Evolutionary conservation across 2,888 invertebrate species (phyloP).

Genomic region (Gandaritis pyraliata): DNA sequence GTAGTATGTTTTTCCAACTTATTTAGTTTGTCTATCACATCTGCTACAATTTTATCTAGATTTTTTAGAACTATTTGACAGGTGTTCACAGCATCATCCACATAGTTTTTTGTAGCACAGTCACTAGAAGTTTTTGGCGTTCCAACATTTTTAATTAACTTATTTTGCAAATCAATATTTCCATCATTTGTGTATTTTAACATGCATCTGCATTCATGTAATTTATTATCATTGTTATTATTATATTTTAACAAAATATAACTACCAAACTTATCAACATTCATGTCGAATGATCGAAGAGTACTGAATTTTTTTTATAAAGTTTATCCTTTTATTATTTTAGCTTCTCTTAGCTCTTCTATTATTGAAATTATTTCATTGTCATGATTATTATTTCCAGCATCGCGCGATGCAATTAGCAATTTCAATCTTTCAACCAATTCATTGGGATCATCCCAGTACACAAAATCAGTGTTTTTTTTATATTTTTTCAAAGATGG

Average conservation of each 20-base stretch:
- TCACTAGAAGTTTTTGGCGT: neutral
- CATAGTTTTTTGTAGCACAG: slow-evolving; percentile 4
- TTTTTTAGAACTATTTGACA: neutral
- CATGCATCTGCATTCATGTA: neutral
- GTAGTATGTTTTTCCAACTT: neutral
- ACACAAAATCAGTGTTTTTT: neutral
- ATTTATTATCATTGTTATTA: neutral
- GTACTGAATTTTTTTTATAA: neutral
- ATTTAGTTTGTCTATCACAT: neutral
- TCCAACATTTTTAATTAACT: neutral
- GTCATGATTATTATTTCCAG: slow-evolving; percentile 27
- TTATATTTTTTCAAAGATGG: slow-evolving; percentile 6
- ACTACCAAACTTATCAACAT: slow-evolving; percentile 11
- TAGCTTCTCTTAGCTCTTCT: slow-evolving; percentile 29
- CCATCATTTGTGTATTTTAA: slow-evolving; percentile 2
- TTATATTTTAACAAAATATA: neutral
- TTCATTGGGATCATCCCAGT: slow-evolving; percentile 12
- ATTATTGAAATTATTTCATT: slow-evolving; percentile 57
- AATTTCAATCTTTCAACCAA: slow-evolving; percentile 32
- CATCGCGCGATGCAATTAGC: slow-evolving; percentile 37
- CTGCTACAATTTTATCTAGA: neutral
- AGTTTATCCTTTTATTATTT: slow-evolving; percentile 28
- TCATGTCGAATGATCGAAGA: neutral
- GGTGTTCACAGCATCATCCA: neutral
- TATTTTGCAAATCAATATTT: neutral